Percentiles rank a stretch among this genome's conserved stretches.
These are phyloP conservation scores for Drosophila vallismaia DNA, from an alignment of 2,888 invertebrate species.

Conservation along the genomic window DNA sequence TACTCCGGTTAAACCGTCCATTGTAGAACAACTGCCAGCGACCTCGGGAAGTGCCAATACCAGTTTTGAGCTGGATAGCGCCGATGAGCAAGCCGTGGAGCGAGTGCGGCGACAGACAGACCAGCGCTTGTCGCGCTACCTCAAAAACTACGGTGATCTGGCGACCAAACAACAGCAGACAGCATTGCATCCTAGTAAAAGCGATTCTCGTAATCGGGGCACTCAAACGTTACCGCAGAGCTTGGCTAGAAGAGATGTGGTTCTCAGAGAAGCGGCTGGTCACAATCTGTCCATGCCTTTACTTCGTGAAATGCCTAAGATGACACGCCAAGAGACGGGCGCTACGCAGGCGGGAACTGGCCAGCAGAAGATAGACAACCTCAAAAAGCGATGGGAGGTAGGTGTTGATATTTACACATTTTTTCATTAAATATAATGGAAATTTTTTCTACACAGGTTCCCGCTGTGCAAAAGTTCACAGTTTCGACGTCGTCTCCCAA, in stretches of 20 bases:
- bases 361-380: constrained; percentile 71
- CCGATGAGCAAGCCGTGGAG: constrained; percentile 74
- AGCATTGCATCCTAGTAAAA: constrained; percentile 59
- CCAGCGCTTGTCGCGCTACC: constrained; percentile 77
- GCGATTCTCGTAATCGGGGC: constrained; percentile 74
- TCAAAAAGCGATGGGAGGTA: constrained; percentile 85
- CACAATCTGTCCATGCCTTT: constrained; percentile 86
- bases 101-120: constrained; percentile 77
- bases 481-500: constrained; percentile 82
- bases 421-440: not conserved
- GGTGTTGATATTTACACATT: constrained; percentile 9
- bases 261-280: constrained; percentile 77
- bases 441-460: constrained; percentile 84
- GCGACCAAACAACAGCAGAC: constrained; percentile 53
- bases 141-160: constrained; percentile 82
- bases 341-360: constrained; percentile 36
- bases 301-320: constrained; percentile 85
- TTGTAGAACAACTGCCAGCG: constrained; percentile 62
- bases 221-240: constrained; percentile 80
- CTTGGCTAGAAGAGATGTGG: constrained; percentile 75
- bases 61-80: constrained; percentile 66
- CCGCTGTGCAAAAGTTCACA: constrained; percentile 86
- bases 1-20: constrained; percentile 52
- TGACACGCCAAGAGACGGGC: constrained; percentile 76
- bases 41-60: constrained; percentile 55